Evolutionary conservation across 2,797 vertebrate genomes (phyloP).

Genomic region (Antrozous pallidus): DNA sequence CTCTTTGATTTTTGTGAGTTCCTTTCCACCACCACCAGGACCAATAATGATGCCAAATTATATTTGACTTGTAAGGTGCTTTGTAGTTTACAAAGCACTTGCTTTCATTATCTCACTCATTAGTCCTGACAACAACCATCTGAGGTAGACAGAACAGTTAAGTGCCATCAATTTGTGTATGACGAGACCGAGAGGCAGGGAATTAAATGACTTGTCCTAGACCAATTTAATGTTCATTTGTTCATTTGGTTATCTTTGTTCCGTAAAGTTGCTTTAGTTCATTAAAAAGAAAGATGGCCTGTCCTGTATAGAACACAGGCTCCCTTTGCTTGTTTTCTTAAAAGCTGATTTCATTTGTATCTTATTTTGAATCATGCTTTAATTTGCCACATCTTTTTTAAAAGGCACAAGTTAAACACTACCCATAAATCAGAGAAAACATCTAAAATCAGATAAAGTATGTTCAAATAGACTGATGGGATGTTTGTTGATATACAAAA

Average conservation of each 20-base stretch:
- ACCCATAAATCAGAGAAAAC: not conserved
- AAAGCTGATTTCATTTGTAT: not conserved
- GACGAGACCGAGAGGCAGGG: not conserved
- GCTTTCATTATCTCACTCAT: constrained; percentile 36
- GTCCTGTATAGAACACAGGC: not conserved
- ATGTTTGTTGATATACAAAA: not conserved
- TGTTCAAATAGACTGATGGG: not conserved
- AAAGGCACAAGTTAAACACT: not conserved
- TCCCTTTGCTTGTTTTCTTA: not conserved
- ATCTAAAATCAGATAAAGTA: not conserved
- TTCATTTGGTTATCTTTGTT: constrained; percentile 31
- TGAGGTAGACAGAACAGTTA: not conserved
- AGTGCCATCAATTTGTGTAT: not conserved
- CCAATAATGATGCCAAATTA: not conserved
- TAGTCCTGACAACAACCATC: not conserved
- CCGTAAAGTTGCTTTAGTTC: not conserved
- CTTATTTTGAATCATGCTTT: not conserved
- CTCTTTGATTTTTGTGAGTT: not conserved
- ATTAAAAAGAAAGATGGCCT: not conserved
- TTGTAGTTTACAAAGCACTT: not conserved
- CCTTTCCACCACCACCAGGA: not conserved
- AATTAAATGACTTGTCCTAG: not conserved
- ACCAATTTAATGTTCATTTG: not conserved
- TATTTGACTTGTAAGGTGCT: not conserved
- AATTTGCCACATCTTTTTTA: not conserved